Percentiles rank a stretch among this genome's conserved stretches.
These are phyloP conservation scores for Crossaster papposus DNA, from an alignment of 53 echinoderm and acorn worm species.

Conservation along the genomic window DNA sequence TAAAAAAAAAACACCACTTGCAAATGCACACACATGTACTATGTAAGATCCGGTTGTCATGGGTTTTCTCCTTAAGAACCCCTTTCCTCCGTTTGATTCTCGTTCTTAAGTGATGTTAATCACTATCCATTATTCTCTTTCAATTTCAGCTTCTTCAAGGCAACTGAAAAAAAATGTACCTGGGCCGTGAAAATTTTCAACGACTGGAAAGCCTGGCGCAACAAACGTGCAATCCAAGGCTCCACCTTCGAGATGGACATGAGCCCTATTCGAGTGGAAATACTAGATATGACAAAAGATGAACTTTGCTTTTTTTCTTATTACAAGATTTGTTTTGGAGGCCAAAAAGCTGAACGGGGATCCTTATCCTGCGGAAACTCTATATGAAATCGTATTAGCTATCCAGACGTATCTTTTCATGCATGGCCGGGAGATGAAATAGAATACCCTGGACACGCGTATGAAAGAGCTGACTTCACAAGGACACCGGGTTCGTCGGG, in stretches of 20 bases:
- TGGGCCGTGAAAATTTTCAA: conserved; percentile 27
- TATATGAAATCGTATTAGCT: too few species aligned
- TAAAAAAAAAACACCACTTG: neutral
- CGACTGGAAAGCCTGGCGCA: conserved; percentile 31
- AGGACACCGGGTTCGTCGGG: conserved; percentile 9
- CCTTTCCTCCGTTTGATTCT: neutral
- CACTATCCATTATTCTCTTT: neutral
- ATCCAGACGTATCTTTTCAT: conserved; percentile 2
- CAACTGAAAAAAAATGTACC: conserved; percentile 33
- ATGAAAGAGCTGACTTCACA: conserved; percentile 22
- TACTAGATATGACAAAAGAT: conserved; percentile 20
- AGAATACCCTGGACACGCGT: conserved; percentile 1
- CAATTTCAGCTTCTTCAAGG: neutral
- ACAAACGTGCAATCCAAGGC: conserved; percentile 5
- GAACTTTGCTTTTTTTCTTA: conserved; percentile 33
- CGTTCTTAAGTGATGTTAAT: neutral
- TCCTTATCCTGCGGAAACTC: conserved; percentile 12
- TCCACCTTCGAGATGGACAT: neutral
- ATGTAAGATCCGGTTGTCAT: neutral
- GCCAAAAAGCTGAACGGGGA: conserved; percentile 24
- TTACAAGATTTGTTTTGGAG: conserved; percentile 22
- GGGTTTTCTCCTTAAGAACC: neutral
- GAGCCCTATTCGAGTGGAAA: conserved; percentile 37
- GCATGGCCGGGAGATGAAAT: conserved; percentile 19
- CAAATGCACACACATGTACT: conserved; percentile 5